phyloP scores from a whole-genome alignment of 2,888 invertebrate genomes.

The Tipula confusa region DNA sequence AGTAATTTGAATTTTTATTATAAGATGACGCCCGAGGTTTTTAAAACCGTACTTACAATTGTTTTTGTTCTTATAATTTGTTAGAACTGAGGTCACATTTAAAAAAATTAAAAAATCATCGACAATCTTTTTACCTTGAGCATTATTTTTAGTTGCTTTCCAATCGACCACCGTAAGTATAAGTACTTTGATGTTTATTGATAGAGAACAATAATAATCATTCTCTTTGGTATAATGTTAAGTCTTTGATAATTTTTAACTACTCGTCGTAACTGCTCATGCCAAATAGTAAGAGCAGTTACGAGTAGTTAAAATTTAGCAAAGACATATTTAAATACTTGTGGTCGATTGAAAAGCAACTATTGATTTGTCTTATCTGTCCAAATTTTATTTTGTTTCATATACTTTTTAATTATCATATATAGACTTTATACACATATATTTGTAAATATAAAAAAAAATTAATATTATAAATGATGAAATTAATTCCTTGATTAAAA shows the following conservation, averaged over 20 bases:
- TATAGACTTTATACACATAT: conserved; percentile 8
- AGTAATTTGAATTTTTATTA: background rate
- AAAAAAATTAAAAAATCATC: background rate
- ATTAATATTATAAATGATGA: background rate
- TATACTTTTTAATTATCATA: background rate
- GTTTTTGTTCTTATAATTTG: background rate
- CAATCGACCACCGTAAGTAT: too few relatives aligned
- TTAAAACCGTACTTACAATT: background rate
- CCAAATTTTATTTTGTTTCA: background rate
- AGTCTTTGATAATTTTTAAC: too few relatives aligned
- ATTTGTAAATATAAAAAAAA: conserved; percentile 4
- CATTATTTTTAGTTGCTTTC: background rate
- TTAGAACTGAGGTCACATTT: background rate
- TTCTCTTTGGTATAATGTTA: too few relatives aligned
- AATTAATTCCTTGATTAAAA: background rate
- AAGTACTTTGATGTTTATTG: too few relatives aligned
- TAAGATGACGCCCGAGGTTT: background rate
- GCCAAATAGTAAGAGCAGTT: too few relatives aligned
- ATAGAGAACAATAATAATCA: too few relatives aligned
- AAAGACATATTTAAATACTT: too few relatives aligned
- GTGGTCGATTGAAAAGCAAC: too few relatives aligned
- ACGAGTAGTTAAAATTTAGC: too few relatives aligned
- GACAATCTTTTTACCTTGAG: background rate
- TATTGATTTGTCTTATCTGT: background rate
- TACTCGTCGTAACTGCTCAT: too few relatives aligned